Percentiles rank a stretch among this genome's conserved stretches.
phyloP scores from a whole-genome alignment of 30 jellyfish, hydroid and myxozoan genomes.

The Chironex yamaguchii region DNA sequence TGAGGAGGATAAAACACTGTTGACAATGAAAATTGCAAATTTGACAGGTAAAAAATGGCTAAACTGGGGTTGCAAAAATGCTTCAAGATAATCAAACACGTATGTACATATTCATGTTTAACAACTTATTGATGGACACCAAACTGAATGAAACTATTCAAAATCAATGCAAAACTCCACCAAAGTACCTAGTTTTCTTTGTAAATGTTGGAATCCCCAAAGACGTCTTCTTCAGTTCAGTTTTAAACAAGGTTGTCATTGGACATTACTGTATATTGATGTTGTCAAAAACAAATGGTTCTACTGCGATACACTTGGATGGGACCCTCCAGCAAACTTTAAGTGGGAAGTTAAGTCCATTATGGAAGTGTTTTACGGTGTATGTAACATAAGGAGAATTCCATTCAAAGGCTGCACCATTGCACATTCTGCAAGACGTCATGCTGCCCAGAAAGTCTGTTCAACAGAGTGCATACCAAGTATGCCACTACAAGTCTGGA shows the following conservation, averaged over 20 bases:
- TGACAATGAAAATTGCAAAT: background rate
- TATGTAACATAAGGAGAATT: background rate
- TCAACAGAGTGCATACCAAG: background rate
- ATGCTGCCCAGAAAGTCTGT: background rate
- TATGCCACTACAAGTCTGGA: background rate
- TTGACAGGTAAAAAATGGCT: background rate
- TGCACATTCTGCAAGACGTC: background rate
- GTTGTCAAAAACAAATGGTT: background rate
- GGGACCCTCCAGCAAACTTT: background rate
- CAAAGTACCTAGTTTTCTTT: background rate
- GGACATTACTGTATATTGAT: background rate
- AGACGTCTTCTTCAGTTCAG: too few species aligned
- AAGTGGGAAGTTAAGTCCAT: background rate
- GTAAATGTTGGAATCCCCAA: background rate
- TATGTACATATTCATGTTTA: background rate
- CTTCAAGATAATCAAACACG: background rate
- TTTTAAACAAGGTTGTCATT: background rate
- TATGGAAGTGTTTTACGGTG: background rate
- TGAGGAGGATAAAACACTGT: background rate
- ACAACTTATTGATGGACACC: background rate
- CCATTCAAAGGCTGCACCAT: background rate
- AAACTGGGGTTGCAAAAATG: background rate
- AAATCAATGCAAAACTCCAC: background rate
- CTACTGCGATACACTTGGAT: background rate
- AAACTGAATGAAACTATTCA: background rate